phyloP scores from a whole-genome alignment of 2,113 vertebrate species.

The Lamprotornis superbus region DNA sequence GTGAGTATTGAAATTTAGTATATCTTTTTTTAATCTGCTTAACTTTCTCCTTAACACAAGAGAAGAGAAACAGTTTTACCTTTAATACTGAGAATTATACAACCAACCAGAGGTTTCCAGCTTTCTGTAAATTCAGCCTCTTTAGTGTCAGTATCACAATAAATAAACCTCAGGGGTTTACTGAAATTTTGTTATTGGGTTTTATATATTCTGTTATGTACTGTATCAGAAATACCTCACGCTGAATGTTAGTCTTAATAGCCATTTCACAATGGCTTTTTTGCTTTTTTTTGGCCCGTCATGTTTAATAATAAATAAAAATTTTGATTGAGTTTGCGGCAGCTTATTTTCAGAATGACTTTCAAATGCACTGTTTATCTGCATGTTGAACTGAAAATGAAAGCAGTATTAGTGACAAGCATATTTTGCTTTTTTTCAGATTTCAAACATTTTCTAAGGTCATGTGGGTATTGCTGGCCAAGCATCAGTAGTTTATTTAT shows the following conservation, averaged over 20 bases:
- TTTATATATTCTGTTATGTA: not conserved
- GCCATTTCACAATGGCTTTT: not conserved
- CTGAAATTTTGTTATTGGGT: not conserved
- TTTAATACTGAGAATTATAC: not conserved
- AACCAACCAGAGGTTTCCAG: not conserved
- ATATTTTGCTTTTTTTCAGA: constrained; percentile 9
- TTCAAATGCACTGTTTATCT: not conserved
- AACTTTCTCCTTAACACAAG: not conserved
- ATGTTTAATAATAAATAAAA: not conserved
- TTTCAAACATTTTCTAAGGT: constrained; percentile 31
- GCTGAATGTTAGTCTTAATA: not conserved
- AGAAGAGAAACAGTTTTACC: not conserved
- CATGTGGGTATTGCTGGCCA: constrained; percentile 1
- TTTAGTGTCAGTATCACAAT: not conserved
- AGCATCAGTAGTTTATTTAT: constrained; percentile 30
- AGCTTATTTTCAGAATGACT: constrained; percentile 3
- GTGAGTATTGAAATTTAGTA: not conserved
- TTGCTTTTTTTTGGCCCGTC: not conserved
- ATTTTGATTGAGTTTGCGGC: not conserved
- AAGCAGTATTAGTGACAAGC: not conserved
- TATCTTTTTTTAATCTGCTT: not conserved
- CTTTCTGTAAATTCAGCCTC: not conserved
- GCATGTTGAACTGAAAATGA: not conserved
- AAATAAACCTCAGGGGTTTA: not conserved
- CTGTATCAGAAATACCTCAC: not conserved